Base-by-base conservation (phyloP, 2,888 invertebrate species). In the Coelopa pilipes region DNA sequence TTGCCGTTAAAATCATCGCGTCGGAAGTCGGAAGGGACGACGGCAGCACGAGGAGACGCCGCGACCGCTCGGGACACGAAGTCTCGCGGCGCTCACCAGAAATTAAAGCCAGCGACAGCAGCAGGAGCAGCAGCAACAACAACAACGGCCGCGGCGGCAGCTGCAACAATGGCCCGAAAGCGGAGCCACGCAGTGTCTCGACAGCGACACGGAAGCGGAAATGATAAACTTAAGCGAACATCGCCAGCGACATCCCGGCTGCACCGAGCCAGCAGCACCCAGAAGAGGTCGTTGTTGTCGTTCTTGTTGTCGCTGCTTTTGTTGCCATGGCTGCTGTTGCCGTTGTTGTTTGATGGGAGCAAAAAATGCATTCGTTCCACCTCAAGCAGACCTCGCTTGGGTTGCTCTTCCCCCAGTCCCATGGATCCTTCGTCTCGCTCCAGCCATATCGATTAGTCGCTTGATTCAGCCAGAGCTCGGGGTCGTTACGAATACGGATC, bases 211-310 rank as follows among this genome's bases (percentile, higher is more conserved):
- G 57, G 57, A 59, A 59, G 57, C 57, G 57, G 57, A 59, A 59
- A 59, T 59, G 57, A 59, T 59, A 59, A 59, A 59, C 57, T 59
- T 21, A 59, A 59, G 21, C 57, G 57, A 59, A 59, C 57, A 59
- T 59, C 21, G 19, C 24, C 21, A 19, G 13, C 19, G 21, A 59
- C 57, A 59, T 59, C 21, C 57, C 57, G 9, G 57, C 55, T 19
- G 55, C 55, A n/a, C 17, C 55, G 19, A 59, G 21, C 57, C 21
- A 19, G 12, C 57, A 10, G 11, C 17, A 55, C 17, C 13, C n/a
- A 1, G 1, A n/a, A n/a, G n/a, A n/a, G n/a, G 34, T 34, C 19
- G 21, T 21, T 17, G 19, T 17, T 57, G 9, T 17, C 21, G 11
- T 21, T 15, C 1, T 17, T n/a, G n/a, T n/a, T n/a, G n/a, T n/a